Base-by-base conservation (phyloP, 2,888 invertebrate genomes). In the Aspidapion aeneum region DNA sequence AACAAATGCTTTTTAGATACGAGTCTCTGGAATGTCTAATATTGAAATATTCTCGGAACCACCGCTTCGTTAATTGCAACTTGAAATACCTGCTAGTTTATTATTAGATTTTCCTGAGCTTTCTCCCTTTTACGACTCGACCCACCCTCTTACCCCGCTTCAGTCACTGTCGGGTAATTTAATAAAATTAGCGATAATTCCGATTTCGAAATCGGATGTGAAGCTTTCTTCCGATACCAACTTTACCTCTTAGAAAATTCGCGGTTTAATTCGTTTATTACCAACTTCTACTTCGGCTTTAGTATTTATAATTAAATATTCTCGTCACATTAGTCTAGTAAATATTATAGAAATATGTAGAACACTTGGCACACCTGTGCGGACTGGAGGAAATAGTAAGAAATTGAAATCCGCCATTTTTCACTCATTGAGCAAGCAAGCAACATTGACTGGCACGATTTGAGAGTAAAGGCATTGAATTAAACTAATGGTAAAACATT, bases 61-160 rank as follows among this genome's bases (percentile, higher is more conserved):
- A 55, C 57, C 73, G 74, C 75, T 75, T 75, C 74, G 75, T 77
- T 77, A 77, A 76, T 75, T 75, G 74, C 74, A 73, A 76, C 76
- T 77, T 74, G 75, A 75, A 75, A 77, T 77, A 75, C 65, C 66
- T 65, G 65, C 67, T 71, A 72, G 75, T 77, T 76, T 76, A 77
- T 78, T 78, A 78, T 78, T 78, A 77, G 77, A 77, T 77, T 78
- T 75, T 74, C 71, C 69, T 70, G 66, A 35, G 35, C 12, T 35
- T 35, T 35, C 35, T 35, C 35, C 35, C 35, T 35, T 12, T 35
- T n/a, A n/a, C 35, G 18, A 48, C 35, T 72, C 74, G 76, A 73
- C 74, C 77, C 75, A 73, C 77, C 77, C 74, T 72, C 71, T 72
- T 66, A 66, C 73, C 74, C 76, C 72, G 71, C 74, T 70, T 70